Evolutionary conservation across 30 jellyfish, hydroid and myxozoan species (phyloP).

Genomic region (Haliclystus octoradiatus): DNA sequence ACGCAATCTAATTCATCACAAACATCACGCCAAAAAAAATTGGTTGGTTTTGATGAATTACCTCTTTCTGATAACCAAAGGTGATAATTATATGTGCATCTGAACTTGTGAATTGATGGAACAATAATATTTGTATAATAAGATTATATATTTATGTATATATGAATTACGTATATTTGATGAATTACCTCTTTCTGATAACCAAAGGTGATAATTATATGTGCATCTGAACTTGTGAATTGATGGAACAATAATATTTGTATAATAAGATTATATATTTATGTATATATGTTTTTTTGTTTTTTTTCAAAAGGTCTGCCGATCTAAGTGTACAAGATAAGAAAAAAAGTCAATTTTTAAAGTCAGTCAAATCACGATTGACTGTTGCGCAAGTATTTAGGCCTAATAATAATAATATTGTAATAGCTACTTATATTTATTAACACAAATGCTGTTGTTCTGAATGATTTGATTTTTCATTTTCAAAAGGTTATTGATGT

Average conservation of each 20-base stretch:
- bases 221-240: neutral
- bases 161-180: too few relatives aligned
- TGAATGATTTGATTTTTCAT: too few relatives aligned
- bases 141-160: neutral
- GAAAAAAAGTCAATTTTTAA: constrained; percentile 5
- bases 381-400: constrained; percentile 23
- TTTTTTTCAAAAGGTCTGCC: too few relatives aligned
- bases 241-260: neutral
- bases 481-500: constrained; percentile 18
- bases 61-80: too few relatives aligned
- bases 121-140: neutral
- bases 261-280: neutral
- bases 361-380: constrained; percentile 18
- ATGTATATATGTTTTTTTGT: too few relatives aligned
- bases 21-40: too few relatives aligned
- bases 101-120: neutral
- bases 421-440: too few relatives aligned
- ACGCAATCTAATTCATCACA: neutral
- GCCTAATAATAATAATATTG: too few relatives aligned
- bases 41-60: too few relatives aligned
- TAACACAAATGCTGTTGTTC: too few relatives aligned
- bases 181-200: too few relatives aligned
- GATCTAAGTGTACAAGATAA: too few relatives aligned
- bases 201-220: neutral
- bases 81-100: neutral